These are phyloP conservation scores for Sminthopsis crassicaudata DNA, from an alignment of 2,113 vertebrate species.

Conservation along the genomic window DNA sequence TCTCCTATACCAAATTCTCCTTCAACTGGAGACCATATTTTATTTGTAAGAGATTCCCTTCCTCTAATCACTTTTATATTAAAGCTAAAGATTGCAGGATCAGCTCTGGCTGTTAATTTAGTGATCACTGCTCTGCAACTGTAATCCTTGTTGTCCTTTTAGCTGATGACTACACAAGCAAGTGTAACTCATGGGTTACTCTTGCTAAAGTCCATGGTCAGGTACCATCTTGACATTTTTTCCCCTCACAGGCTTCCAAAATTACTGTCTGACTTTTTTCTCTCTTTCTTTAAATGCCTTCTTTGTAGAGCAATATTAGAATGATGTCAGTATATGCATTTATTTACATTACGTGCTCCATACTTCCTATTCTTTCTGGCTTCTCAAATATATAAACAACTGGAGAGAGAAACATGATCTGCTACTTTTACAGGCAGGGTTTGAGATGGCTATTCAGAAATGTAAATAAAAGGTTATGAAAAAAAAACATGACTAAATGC, in stretches of 20 bases:
- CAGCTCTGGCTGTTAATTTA: neutral
- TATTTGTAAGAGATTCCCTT: neutral
- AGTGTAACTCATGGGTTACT: neutral
- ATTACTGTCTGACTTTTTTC: neutral
- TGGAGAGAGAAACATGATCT: neutral
- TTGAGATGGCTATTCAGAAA: no score
- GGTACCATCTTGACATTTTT: neutral
- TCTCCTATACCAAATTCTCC: neutral
- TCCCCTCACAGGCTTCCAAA: neutral
- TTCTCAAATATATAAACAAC: neutral
- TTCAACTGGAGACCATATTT: neutral
- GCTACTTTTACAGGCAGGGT: neutral
- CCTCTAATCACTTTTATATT: no score
- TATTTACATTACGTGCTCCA: neutral
- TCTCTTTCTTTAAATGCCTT: neutral
- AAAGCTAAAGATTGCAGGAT: no score
- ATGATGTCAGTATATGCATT: neutral
- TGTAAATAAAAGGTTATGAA: neutral
- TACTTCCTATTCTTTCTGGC: neutral
- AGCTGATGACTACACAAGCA: neutral
- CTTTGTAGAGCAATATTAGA: neutral
- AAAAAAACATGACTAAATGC: neutral
- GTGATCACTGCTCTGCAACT: neutral
- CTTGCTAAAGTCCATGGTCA: no score
- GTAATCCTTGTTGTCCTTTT: neutral